phyloP scores from a whole-genome alignment of 2,888 invertebrate species.

The Caenorhabditis sinica region DNA sequence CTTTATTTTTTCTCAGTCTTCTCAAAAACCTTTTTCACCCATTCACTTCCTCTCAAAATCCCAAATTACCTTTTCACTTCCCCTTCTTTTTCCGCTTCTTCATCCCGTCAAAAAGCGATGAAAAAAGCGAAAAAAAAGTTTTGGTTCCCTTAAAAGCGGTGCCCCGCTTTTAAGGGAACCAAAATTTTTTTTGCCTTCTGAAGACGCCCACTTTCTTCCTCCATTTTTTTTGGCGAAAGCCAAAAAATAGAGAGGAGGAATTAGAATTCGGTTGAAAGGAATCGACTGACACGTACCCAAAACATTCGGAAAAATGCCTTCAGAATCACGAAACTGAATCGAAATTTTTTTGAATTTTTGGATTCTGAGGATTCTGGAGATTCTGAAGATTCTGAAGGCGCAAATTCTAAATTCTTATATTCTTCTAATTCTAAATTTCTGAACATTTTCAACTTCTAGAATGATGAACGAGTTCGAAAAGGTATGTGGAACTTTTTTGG shows the following conservation, averaged over 20 bases:
- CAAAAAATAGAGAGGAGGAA: conserved; percentile 3
- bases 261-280: conserved; percentile 57
- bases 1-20: too few relatives aligned
- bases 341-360: background rate
- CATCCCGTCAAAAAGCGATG: conserved; percentile 24
- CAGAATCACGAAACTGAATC: conserved; percentile 30
- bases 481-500: conserved; percentile 35
- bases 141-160: conserved; percentile 2
- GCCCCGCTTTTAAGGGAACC: too few relatives aligned
- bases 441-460: background rate
- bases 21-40: background rate
- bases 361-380: background rate
- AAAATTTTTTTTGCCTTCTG: background rate
- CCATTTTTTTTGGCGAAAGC: conserved; percentile 4
- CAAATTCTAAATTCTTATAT: too few relatives aligned
- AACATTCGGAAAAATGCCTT: background rate
- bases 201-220: conserved; percentile 38
- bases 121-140: background rate
- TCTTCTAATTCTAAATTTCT: background rate
- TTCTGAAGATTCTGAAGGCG: background rate
- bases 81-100: conserved; percentile 38
- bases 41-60: background rate
- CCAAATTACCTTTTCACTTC: conserved; percentile 43
- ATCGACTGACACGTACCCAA: background rate
- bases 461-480: conserved; percentile 67